These are phyloP conservation scores for Micropoecilia bifurca DNA, from an alignment of 2,797 vertebrate species.

Conservation along the genomic window DNA sequence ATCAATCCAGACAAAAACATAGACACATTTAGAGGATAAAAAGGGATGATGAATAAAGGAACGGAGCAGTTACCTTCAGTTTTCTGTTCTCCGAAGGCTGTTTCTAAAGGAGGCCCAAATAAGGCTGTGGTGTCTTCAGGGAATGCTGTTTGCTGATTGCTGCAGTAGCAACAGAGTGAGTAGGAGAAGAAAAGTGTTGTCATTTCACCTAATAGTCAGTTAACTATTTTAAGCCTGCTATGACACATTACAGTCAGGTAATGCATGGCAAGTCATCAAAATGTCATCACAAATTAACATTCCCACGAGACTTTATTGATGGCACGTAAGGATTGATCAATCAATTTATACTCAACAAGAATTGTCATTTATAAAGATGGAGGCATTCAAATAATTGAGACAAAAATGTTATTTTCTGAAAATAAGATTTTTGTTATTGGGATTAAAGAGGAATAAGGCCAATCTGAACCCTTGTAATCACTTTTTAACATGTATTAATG, in stretches of 20 bases:
- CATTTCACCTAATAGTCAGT: background rate
- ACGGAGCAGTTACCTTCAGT: slow-evolving; percentile 84
- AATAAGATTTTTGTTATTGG: background rate
- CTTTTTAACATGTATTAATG: background rate
- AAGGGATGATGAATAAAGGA: slow-evolving; percentile 1
- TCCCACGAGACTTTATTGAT: background rate
- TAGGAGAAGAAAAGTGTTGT: background rate
- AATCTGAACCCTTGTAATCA: background rate
- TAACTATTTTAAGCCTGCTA: background rate
- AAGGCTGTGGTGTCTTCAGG: slow-evolving; percentile 86
- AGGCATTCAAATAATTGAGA: background rate
- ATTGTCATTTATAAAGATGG: background rate
- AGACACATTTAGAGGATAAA: background rate
- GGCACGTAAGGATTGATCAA: background rate
- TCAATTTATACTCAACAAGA: background rate
- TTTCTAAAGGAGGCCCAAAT: slow-evolving; percentile 95
- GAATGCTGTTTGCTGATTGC: slow-evolving; percentile 81
- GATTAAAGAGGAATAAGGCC: background rate
- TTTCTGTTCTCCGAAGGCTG: slow-evolving; percentile 91
- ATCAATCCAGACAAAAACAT: slow-evolving; percentile 5
- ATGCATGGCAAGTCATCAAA: background rate
- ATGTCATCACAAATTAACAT: background rate
- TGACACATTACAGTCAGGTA: background rate
- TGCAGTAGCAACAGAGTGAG: slow-evolving; percentile 5
- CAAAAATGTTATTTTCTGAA: background rate